phyloP scores from a whole-genome alignment of 2,888 invertebrate genomes.

The Dolichomitus sp. region DNA sequence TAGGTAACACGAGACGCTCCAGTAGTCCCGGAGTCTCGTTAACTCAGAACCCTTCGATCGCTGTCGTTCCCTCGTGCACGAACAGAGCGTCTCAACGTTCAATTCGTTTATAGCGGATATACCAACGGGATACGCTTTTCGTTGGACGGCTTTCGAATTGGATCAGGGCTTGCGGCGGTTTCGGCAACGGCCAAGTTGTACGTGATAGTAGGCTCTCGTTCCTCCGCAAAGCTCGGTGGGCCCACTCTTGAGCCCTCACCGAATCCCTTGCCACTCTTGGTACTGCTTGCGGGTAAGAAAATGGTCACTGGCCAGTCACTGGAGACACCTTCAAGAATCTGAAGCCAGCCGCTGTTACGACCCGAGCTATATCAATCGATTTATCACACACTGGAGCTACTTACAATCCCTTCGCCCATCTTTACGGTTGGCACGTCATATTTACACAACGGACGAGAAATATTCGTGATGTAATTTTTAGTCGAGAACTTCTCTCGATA shows the following conservation, averaged over 20 bases:
- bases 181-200: constrained; percentile 47
- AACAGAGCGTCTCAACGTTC: constrained; percentile 50
- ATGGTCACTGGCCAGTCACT: constrained; percentile 36
- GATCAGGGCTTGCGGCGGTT: constrained; percentile 71
- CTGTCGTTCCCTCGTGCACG: constrained; percentile 45
- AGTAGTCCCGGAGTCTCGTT: background rate
- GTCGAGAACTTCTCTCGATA: background rate
- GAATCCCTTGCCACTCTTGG: constrained; percentile 39
- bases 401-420: background rate
- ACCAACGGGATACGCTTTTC: constrained; percentile 56
- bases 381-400: background rate
- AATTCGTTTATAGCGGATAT: constrained; percentile 75
- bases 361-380: constrained; percentile 1
- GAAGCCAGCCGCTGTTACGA: background rate
- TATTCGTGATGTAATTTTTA: constrained; percentile 21
- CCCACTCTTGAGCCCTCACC: constrained; percentile 43
- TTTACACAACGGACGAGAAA: constrained; percentile 10
- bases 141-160: constrained; percentile 76
- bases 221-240: constrained; percentile 33
- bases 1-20: constrained; percentile 8
- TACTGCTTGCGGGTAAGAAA: constrained; percentile 37
- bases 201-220: constrained; percentile 48
- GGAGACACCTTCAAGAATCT: constrained; percentile 27
- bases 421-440: background rate
- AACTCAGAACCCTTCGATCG: constrained; percentile 14